phyloP scores from a whole-genome alignment of 2,797 vertebrate species.

The Gymnocypris eckloni region DNA sequence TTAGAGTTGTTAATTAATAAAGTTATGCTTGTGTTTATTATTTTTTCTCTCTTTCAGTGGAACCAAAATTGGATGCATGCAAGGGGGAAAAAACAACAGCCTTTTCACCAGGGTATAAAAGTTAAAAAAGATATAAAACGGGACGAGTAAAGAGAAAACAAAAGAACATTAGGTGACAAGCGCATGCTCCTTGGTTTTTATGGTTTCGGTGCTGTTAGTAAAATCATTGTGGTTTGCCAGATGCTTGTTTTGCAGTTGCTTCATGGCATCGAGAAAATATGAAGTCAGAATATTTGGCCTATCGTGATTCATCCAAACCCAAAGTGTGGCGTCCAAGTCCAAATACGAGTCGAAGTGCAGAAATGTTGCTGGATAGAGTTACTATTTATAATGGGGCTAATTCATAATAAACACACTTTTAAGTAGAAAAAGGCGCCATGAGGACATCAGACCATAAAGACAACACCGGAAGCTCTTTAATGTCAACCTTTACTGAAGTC shows the following conservation, averaged over 20 bases:
- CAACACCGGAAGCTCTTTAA: neutral
- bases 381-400: neutral
- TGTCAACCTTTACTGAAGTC: neutral
- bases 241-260: conserved; percentile 27
- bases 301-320: conserved; percentile 38
- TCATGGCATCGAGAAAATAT: conserved; percentile 14
- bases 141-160: conserved; percentile 7
- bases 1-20: conserved; percentile 15
- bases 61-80: neutral
- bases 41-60: conserved; percentile 21
- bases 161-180: conserved; percentile 11
- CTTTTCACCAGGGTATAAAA: conserved; percentile 30
- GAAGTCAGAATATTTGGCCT: conserved; percentile 27
- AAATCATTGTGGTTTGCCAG: conserved; percentile 23
- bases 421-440: neutral
- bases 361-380: conserved; percentile 14
- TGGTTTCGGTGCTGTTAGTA: conserved; percentile 5
- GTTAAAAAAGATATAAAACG: conserved; percentile 1
- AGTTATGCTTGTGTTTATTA: conserved; percentile 23
- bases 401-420: conserved; percentile 11
- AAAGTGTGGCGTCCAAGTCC: conserved; percentile 14
- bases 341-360: neutral
- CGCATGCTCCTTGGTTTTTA: conserved; percentile 11
- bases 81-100: conserved; percentile 38
- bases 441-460: neutral